Evolutionary conservation across 2,888 invertebrate genomes (phyloP), one percentile per base, ranked within the genome.

Genomic region (Callosobruchus maculatus): DNA sequence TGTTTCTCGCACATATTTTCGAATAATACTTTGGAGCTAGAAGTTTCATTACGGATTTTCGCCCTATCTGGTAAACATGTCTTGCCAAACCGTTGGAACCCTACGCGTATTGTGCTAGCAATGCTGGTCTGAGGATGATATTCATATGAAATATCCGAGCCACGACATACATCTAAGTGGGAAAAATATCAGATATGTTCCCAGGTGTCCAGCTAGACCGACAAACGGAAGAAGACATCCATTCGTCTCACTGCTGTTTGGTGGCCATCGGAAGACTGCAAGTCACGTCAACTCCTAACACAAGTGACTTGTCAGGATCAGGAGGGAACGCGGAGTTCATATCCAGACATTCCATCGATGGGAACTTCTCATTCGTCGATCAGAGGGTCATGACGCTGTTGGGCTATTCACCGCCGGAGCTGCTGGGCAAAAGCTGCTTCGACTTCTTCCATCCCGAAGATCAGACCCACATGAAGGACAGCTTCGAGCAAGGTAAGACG

Each of bases 301-400:
- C 95, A 76, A 92, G 94, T 77, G 98, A 99, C 86, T 90, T 97
- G 86, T 90, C 94, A 79, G 95, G 95, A 80, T 93, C 95, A 74
- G 96, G 94, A 84, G 93, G 92, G 84, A 94, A 94, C 84, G 89
- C 92, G 80, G 99, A 99, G 90, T 99, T 99, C 87, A 97, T 99
- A 82, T 97, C 99, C 70, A 93, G 99, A 68, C 98, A 99, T 89
- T 94, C 96, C 70, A 93, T 95, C 84, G 99, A 99, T 86, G 99
- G 99, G 21, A 98, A 98, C 86, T 98, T 99, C 88, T 97, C 98
- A 72, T 99, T 99, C 88, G 97, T 99, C 73, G 99, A 99, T 89
- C 98, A 98, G 87, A 93, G 98, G 83, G 97, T 98, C 71, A 93
- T 96, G 80, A 93, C 93, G 81, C 92, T 99, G 78, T 89, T 99